phyloP scores from a whole-genome alignment of 2,888 invertebrate species.

The Caenorhabditis sp. region DNA sequence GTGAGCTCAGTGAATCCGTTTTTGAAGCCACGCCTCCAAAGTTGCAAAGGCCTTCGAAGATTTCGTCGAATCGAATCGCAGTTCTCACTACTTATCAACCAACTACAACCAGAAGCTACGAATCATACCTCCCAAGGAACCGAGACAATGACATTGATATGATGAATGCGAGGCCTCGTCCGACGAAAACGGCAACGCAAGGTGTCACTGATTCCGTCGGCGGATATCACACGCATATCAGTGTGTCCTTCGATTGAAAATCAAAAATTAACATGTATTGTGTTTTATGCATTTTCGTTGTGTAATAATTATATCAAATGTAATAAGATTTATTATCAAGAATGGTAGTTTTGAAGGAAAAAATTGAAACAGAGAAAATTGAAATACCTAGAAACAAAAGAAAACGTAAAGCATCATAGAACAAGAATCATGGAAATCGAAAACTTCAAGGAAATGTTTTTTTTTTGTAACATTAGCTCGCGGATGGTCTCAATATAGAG shows the following conservation, averaged over 20 bases:
- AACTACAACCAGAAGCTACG: conserved; percentile 34
- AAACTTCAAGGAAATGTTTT: conserved; percentile 6
- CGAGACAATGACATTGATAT: conserved; percentile 21
- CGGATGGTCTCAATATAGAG: background rate
- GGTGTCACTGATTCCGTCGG: conserved; percentile 13
- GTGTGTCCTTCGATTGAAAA: conserved; percentile 50
- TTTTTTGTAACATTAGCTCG: conserved; percentile 23
- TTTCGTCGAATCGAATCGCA: background rate
- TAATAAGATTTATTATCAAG: background rate
- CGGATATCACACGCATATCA: conserved; percentile 57
- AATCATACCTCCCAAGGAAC: conserved; percentile 26
- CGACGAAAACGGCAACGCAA: background rate
- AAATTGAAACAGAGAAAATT: conserved; percentile 2
- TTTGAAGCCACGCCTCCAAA: conserved; percentile 1
- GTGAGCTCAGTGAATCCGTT: conserved; percentile 16
- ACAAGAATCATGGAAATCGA: conserved; percentile 30
- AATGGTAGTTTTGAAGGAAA: background rate
- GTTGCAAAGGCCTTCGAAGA: conserved; percentile 7
- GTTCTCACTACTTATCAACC: background rate
- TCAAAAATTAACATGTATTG: conserved; percentile 27
- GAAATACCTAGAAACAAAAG: background rate
- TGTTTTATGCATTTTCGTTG: background rate
- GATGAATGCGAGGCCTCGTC: conserved; percentile 24
- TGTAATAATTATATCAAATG: conserved; percentile 6
- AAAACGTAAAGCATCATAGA: conserved; percentile 14